Conservation (phyloP, 2,113 vertebrate species). For the Rhinogobius similis region DNA sequence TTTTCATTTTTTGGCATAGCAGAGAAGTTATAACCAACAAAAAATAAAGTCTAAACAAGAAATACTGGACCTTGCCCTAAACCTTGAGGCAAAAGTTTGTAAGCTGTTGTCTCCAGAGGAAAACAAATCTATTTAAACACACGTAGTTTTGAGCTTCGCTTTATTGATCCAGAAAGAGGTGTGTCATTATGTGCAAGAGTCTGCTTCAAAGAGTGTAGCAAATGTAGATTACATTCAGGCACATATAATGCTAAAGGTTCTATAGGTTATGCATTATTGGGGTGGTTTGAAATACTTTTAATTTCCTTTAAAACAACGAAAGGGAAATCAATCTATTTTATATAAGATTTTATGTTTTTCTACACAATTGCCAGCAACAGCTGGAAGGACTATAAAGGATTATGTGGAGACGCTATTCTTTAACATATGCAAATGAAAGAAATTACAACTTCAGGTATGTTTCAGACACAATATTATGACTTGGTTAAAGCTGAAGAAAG, state of each 20-base stretch:
- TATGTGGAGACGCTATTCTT: not conserved
- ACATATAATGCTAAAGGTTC: too few species aligned
- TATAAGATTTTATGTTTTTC: not conserved
- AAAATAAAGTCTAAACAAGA: not conserved
- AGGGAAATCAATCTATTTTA: not conserved
- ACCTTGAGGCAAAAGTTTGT: constrained; percentile 16
- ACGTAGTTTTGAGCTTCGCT: constrained; percentile 1
- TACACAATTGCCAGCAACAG: not conserved
- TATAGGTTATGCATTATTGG: too few species aligned
- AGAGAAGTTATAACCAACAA: not conserved
- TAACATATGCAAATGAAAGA: not conserved
- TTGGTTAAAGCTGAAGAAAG: not conserved
- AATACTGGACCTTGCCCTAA: constrained; percentile 3
- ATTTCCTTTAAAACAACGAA: too few species aligned
- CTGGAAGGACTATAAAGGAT: not conserved
- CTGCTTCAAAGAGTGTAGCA: constrained; percentile 8
- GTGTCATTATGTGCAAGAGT: constrained; percentile 14
- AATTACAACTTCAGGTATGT: not conserved
- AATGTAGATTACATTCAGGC: not conserved
- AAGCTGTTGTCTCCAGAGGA: constrained; percentile 15
- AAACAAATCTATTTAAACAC: constrained; percentile 24
- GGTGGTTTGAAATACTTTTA: too few species aligned
- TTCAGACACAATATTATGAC: too few species aligned
- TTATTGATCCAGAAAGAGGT: constrained; percentile 2
- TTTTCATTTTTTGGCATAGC: constrained; percentile 7